Evolutionary conservation across 2,888 invertebrate genomes (phyloP).

Genomic region (Oeneis ivallda): DNA sequence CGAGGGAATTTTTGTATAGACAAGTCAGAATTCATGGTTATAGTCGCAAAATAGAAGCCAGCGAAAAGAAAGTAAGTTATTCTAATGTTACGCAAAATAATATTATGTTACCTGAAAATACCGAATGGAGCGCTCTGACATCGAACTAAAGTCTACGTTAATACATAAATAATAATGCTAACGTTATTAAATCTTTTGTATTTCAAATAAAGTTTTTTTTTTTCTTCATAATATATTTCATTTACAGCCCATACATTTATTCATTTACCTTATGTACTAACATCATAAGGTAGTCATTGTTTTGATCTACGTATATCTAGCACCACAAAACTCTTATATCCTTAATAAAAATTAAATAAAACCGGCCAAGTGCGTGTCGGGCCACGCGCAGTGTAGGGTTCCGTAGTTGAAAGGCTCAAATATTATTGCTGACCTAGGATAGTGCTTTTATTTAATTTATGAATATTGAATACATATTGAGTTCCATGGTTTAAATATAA

Average conservation of each 20-base stretch:
- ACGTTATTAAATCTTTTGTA: background rate
- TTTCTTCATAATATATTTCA: background rate
- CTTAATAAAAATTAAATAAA: background rate
- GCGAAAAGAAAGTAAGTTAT: conserved; percentile 26
- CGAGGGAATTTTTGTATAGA: conserved; percentile 73
- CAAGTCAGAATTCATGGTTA: conserved; percentile 71
- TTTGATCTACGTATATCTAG: background rate
- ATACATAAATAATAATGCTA: background rate
- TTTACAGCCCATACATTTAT: background rate
- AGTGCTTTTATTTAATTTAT: too few relatives aligned
- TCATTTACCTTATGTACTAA: too few relatives aligned
- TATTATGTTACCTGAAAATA: conserved; percentile 38
- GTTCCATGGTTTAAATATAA: too few relatives aligned
- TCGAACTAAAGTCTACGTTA: conserved; percentile 50
- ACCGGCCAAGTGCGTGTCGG: too few relatives aligned
- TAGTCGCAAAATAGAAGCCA: conserved; percentile 31
- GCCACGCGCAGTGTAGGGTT: too few relatives aligned
- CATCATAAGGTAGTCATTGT: background rate
- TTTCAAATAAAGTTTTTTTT: background rate
- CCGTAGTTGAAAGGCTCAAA: too few relatives aligned
- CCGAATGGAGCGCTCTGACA: conserved; percentile 56
- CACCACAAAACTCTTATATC: background rate
- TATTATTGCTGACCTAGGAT: too few relatives aligned
- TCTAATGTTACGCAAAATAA: conserved; percentile 29
- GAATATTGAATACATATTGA: too few relatives aligned